These are phyloP conservation scores for Oligia latruncula DNA, from an alignment of 2,888 invertebrate genomes.

Conservation along the genomic window DNA sequence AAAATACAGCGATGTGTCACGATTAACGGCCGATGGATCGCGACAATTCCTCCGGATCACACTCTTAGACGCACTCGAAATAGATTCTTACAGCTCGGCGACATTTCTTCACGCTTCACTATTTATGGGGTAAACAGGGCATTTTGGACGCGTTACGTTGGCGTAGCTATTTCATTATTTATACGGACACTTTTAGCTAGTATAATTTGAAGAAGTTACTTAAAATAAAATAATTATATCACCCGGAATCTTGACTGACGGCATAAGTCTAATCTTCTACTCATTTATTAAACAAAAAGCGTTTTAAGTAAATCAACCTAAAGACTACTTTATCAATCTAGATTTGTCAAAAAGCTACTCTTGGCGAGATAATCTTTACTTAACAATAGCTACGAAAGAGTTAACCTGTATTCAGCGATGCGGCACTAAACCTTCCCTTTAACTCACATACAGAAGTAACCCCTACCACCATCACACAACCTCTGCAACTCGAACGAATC, in stretches of 20 bases:
- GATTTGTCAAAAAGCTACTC: neutral
- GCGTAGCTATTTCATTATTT: neutral
- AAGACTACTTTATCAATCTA: neutral
- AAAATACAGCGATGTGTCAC: constrained; percentile 78
- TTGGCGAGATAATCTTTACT: neutral
- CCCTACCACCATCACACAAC: constrained; percentile 39
- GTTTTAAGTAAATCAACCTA: neutral
- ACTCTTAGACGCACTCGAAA: constrained; percentile 56
- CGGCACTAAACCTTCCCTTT: neutral
- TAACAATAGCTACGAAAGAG: neutral
- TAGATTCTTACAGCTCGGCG: constrained; percentile 47
- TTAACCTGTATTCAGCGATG: constrained; percentile 18
- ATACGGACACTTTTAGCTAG: neutral
- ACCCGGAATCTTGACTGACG: neutral
- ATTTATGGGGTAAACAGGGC: constrained; percentile 45
- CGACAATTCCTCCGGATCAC: constrained; percentile 60
- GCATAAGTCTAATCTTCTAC: neutral
- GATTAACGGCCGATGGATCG: constrained; percentile 69
- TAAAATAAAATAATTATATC: neutral
- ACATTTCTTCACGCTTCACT: constrained; percentile 49
- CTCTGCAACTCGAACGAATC: constrained; percentile 63
- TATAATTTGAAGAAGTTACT: neutral
- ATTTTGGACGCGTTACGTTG: constrained; percentile 8
- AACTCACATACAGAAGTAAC: constrained; percentile 13
- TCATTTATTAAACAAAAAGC: neutral